Conservation (phyloP, 2,888 invertebrate genomes). For the Octonoba sinensis region DNA sequence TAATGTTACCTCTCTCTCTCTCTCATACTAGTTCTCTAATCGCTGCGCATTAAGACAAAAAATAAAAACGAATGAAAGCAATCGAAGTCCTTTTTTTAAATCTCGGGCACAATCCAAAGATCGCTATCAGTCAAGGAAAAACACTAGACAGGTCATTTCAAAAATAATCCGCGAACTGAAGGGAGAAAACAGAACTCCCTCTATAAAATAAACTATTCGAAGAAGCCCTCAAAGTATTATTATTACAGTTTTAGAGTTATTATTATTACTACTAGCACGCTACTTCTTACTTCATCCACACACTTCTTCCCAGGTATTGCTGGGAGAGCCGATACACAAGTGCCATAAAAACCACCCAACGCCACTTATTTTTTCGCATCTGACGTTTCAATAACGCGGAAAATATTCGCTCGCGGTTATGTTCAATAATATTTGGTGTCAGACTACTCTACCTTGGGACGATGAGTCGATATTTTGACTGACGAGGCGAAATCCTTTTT, state of each 20-base stretch:
- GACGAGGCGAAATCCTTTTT: slow-evolving; percentile 37
- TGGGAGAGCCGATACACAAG: slow-evolving; percentile 1
- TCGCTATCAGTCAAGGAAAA: no score
- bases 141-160: no score
- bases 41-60: no score
- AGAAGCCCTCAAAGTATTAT: slow-evolving; percentile 40
- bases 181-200: slow-evolving; percentile 19
- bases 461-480: slow-evolving; percentile 34
- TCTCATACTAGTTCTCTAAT: no score
- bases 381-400: slow-evolving; percentile 34
- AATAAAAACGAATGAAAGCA: no score
- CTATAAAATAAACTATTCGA: slow-evolving; percentile 50
- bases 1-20: no score
- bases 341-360: slow-evolving; percentile 36
- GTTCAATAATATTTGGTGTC: slow-evolving; percentile 29
- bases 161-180: slow-evolving; percentile 10
- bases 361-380: slow-evolving; percentile 2
- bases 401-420: slow-evolving; percentile 30
- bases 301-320: background rate
- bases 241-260: slow-evolving; percentile 37
- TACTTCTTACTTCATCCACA: slow-evolving; percentile 2
- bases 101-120: no score
- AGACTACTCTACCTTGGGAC: slow-evolving; percentile 34
- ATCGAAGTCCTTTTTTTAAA: no score
- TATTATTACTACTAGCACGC: slow-evolving; percentile 42